Conservation (phyloP, 2,113 vertebrate genomes). For the Helogale parvula region DNA sequence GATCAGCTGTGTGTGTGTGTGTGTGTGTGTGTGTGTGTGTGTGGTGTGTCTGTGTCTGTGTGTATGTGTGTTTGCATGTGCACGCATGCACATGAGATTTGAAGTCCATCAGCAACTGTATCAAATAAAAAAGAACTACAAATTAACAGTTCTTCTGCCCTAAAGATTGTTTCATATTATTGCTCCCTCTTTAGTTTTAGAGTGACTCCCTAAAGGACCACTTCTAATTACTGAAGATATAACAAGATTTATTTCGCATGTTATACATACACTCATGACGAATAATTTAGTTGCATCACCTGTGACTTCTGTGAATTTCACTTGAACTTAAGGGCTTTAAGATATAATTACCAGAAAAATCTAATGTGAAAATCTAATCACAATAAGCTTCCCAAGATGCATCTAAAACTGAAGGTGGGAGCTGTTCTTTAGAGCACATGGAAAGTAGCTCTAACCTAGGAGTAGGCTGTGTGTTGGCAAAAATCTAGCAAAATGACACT, state of each 20-base stretch:
- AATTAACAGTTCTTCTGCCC: conserved; percentile 18
- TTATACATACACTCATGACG: conserved; percentile 57
- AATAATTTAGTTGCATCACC: conserved; percentile 73
- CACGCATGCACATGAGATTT: not conserved
- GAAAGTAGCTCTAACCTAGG: conserved; percentile 37
- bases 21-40: too few relatives aligned
- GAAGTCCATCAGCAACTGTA: not conserved
- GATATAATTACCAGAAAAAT: conserved; percentile 74
- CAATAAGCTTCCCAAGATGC: conserved; percentile 38
- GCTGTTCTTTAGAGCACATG: not conserved
- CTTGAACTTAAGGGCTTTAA: conserved; percentile 78
- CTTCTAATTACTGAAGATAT: conserved; percentile 67
- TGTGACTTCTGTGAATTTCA: conserved; percentile 74
- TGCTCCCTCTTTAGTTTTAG: conserved; percentile 34
- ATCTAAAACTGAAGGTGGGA: not conserved
- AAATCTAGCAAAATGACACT: not conserved
- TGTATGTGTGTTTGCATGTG: too few relatives aligned
- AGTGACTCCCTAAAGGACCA: conserved; percentile 47
- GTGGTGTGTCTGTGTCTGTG: too few relatives aligned
- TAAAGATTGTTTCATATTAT: conserved; percentile 34
- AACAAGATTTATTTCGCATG: conserved; percentile 61
- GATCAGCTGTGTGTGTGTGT: not conserved
- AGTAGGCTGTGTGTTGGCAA: not conserved
- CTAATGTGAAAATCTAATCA: conserved; percentile 68
- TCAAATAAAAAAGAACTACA: conserved; percentile 15